phyloP scores from a whole-genome alignment of 2,888 invertebrate genomes.

The Latheticus oryzae region DNA sequence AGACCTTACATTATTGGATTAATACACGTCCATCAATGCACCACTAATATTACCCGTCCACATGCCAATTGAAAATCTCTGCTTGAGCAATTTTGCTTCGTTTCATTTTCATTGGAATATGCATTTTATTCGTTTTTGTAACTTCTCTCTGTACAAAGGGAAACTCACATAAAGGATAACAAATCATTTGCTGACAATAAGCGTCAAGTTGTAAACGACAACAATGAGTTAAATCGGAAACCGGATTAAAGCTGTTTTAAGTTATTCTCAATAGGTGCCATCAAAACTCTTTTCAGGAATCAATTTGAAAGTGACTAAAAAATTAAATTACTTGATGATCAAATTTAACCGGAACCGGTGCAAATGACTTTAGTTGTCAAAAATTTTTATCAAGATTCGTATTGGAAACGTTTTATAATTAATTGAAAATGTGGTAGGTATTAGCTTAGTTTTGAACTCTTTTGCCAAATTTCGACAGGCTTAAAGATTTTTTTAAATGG shows the following conservation, averaged over 20 bases:
- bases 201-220: constrained; percentile 6
- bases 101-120: constrained; percentile 19
- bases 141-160: constrained; percentile 4
- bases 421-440: too few species aligned
- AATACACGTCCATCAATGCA: constrained; percentile 44
- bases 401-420: too few species aligned
- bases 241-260: constrained; percentile 8
- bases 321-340: too few species aligned
- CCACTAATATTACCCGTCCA: constrained; percentile 38
- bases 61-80: constrained; percentile 47
- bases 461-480: too few species aligned
- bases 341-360: too few species aligned
- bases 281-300: too few species aligned
- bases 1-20: constrained; percentile 47
- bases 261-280: too few species aligned
- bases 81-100: constrained; percentile 45
- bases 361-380: too few species aligned
- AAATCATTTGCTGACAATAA: constrained; percentile 1
- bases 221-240: constrained; percentile 11
- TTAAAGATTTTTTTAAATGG: too few species aligned
- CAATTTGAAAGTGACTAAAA: too few species aligned
- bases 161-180: constrained; percentile 13
- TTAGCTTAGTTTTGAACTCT: too few species aligned
- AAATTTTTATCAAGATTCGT: too few species aligned
- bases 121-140: constrained; percentile 21